Base-by-base conservation (phyloP, 2,797 vertebrate genomes). In the Vireo griseus region DNA sequence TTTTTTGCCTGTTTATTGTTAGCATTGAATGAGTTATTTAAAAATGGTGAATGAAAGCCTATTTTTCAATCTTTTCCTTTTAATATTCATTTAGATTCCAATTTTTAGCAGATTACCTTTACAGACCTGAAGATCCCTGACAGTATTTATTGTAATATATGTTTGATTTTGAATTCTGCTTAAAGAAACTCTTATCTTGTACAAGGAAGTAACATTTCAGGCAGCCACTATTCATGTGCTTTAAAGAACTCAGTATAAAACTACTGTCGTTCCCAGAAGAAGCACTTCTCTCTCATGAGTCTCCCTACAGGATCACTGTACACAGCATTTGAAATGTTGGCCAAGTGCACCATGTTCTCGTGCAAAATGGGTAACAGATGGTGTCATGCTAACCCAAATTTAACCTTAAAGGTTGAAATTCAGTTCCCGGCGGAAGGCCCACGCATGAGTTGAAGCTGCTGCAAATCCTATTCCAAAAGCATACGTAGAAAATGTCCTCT, bases 341-440 rank as follows among this genome's bases (percentile, higher is more conserved):
- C 69, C 75, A 81, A 68, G 4, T 3, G 20, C 11, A 35, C 9
- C 2, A 2, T 26, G 47, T 45, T 94, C 82, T 83, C 33, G 13
- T 12, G 31, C 18, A 29, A 52, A 90, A 62, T 11, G 58, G 35
- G 37, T 29, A 59, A 2, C 15, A 62, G 58, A 54, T 3, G 15
- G 57, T 44, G 55, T 62, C 44, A 22, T 13, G n/a, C 37, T 86
- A 50, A 51, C 26, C 33, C 59, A 39, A 62, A 44, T 68, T 48
- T 68, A 83, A 52, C 66, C 44, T 55, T 39, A 33, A 50, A 77
- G 28, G n/a, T 8, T 54, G 68, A 87, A 69, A 59, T 57, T 58
- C 26, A 31, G 1, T 26, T 66, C 26, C 42, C 0, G 0, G 39
- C 6, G 37, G 31, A 87, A 66, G 50, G 44, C 42, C 58, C n/a